Evolutionary conservation across 2,797 vertebrate species (phyloP).

Genomic region (Halcyon leucocephala): DNA sequence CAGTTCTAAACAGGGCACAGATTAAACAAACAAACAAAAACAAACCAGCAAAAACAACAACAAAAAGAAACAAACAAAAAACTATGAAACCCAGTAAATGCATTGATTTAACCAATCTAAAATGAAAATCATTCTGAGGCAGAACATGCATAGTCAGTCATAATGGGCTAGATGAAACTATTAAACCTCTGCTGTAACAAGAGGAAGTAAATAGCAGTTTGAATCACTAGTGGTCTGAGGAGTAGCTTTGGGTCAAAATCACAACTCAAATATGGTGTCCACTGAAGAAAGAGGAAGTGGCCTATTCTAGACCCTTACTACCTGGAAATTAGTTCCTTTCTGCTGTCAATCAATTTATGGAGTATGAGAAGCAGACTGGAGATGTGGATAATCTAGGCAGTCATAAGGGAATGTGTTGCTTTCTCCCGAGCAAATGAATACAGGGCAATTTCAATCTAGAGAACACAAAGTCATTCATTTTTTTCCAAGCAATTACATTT

Average conservation of each 20-base stretch:
- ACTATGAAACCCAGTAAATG: neutral
- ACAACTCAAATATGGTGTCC: neutral
- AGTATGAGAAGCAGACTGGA: neutral
- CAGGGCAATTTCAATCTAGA: neutral
- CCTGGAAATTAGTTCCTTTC: neutral
- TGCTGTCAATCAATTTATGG: neutral
- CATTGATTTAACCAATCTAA: neutral
- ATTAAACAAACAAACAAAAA: neutral
- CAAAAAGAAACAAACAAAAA: no score
- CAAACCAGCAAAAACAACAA: no score
- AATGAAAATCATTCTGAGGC: neutral
- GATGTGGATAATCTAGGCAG: neutral
- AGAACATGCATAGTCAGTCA: neutral
- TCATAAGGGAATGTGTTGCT: neutral
- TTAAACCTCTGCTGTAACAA: neutral
- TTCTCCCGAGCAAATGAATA: neutral
- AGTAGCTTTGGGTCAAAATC: neutral
- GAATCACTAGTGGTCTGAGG: neutral
- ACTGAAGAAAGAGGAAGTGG: neutral
- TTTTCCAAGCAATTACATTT: neutral
- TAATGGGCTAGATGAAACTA: neutral
- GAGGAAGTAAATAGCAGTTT: neutral
- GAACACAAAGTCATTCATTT: neutral
- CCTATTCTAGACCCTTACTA: neutral
- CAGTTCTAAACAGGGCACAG: conserved; percentile 69